Conservation (phyloP, 1,140 invertebrate species). For the Cyphomyrmex costatus region DNA sequence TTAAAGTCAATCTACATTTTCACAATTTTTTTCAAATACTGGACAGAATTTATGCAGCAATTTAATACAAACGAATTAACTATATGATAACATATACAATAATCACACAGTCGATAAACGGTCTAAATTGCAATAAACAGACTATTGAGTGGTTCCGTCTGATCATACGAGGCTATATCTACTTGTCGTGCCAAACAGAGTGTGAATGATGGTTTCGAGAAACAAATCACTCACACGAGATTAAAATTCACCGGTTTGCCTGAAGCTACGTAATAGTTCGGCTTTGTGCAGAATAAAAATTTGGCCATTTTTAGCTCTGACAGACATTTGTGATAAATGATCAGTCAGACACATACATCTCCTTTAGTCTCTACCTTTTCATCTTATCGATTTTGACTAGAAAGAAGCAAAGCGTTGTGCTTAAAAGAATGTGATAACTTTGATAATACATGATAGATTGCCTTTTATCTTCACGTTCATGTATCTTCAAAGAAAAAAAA, state of each 20-base stretch:
- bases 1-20: not conserved
- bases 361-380: conserved; percentile 22
- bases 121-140: not conserved
- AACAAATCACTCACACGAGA: conserved; percentile 39
- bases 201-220: not conserved
- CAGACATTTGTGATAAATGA: conserved; percentile 43
- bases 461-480: not conserved
- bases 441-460: conserved; percentile 34
- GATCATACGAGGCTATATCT: not conserved
- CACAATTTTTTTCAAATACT: not conserved
- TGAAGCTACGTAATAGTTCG: conserved; percentile 14
- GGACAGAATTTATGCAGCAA: conserved; percentile 5
- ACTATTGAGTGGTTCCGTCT: not conserved
- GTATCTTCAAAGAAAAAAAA: not conserved
- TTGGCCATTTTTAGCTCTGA: conserved; percentile 10
- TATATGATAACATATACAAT: not conserved
- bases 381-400: conserved; percentile 38
- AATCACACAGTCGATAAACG: not conserved
- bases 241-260: conserved; percentile 33
- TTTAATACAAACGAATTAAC: conserved; percentile 6
- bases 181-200: not conserved
- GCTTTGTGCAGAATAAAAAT: conserved; percentile 34
- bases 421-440: conserved; percentile 32
- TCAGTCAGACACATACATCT: conserved; percentile 30
- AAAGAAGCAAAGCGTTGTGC: conserved; percentile 15